Conservation (phyloP, 2,888 invertebrate species). For the Tipula helvola region DNA sequence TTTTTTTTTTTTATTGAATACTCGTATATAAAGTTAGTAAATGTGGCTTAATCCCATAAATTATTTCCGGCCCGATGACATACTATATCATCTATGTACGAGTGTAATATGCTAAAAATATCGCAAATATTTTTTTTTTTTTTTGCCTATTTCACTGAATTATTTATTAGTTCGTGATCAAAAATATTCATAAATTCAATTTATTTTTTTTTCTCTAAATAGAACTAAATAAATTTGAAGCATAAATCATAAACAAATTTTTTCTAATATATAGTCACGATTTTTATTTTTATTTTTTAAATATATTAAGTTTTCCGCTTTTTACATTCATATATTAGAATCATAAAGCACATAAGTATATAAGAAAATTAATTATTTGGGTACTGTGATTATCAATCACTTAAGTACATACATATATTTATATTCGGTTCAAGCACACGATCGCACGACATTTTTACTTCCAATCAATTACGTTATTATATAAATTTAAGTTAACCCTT, state of each 20-base stretch:
- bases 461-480: not conserved
- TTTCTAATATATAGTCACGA: not conserved
- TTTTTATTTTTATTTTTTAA: not conserved
- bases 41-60: not conserved
- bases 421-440: not conserved
- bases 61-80: not conserved
- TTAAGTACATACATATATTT: not conserved
- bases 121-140: not conserved
- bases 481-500: not conserved
- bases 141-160: not conserved
- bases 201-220: not conserved
- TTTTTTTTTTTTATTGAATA: not conserved
- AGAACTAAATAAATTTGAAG: not conserved
- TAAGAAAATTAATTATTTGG: not conserved
- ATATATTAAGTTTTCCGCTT: not conserved
- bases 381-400: not conserved
- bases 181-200: not conserved
- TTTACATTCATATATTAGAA: not conserved
- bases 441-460: not conserved
- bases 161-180: not conserved
- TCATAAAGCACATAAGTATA: not conserved
- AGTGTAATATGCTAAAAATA: not conserved
- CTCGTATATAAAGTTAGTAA: not conserved
- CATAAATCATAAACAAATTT: not conserved
- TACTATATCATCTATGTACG: not conserved